Evolutionary conservation across 2,888 invertebrate genomes (phyloP), one percentile per base, ranked within the genome.

Genomic region (Dusona sp.): DNA sequence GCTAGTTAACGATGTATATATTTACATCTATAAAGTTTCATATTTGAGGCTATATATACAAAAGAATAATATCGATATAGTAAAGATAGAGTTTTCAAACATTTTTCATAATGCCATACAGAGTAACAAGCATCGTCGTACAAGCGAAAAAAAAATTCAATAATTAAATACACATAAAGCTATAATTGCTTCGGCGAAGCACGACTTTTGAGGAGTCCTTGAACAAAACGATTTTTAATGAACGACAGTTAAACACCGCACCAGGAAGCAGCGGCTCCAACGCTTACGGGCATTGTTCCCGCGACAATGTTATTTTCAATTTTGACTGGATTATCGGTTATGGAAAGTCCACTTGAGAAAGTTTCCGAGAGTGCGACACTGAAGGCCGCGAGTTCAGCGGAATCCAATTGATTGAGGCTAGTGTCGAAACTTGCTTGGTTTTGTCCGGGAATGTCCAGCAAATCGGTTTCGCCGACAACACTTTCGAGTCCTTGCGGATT

Each of bases 331-430:
- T 64, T 33, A 72, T 85, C 84, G 65, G 48, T 75, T 38, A 85
- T 68, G 57, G 80, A 79, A 25, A 83, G 48, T 57, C 83, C 64
- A 57, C 45, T 65, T 19, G 77, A 75, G 42, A 84, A 75, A 19
- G 74, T 79, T 22, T 83, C 80, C 64, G 85, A 83, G 3, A 85
- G 51, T 1, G 70, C 72, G 2, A 51, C 65, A 51, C 51, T 68
- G 22, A 78, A 82, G 48, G 79, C 68, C 65, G 74, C 87, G 22
- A 87, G 77, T 29, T 84, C 87, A 9, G 75, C 77, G 3, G 85
- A 87, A 80, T 85, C 75, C 68, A 85, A 48, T 64, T 79, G 77
- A 73, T 72, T 72, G 45, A 87, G 78, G 83, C 54, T 80, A 13
- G 80, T 54, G n/a, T 87, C 85, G n/a, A 80, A 78, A 54, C 54